phyloP scores from a whole-genome alignment of 2,888 invertebrate genomes.

The Sinotaia quadrata region DNA sequence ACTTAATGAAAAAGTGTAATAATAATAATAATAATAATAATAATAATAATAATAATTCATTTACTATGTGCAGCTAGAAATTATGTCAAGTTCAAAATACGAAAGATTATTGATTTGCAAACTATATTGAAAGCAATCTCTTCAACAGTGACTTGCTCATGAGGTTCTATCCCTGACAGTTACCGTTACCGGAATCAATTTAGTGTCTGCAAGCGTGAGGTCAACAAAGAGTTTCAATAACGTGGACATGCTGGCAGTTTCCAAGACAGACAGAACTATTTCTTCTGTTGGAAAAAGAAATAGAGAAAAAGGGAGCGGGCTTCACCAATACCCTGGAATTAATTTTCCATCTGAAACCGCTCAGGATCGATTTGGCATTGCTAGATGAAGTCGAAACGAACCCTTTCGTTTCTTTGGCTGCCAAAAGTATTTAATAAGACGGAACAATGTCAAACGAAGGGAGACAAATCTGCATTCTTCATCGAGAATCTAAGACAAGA shows the following conservation, averaged over 20 bases:
- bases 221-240: slow-evolving; percentile 28
- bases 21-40: too few species aligned
- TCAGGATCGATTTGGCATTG: slow-evolving; percentile 12
- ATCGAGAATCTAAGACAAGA: too few species aligned
- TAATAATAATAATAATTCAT: too few species aligned
- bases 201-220: too few species aligned
- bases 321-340: slow-evolving; percentile 10
- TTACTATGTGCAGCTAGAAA: too few species aligned
- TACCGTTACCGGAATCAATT: too few species aligned
- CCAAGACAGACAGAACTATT: neutral
- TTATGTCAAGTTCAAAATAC: too few species aligned
- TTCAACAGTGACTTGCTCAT: too few species aligned
- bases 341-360: slow-evolving; percentile 22
- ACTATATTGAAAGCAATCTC: too few species aligned
- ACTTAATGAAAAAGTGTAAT: too few species aligned
- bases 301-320: neutral
- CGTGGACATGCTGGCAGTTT: slow-evolving; percentile 10
- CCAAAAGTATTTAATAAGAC: slow-evolving; percentile 22
- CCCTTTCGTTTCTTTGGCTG: neutral
- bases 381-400: slow-evolving; percentile 6
- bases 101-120: too few species aligned
- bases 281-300: neutral
- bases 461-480: slow-evolving; percentile 24
- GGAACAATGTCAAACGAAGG: slow-evolving; percentile 8
- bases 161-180: too few species aligned